These are phyloP conservation scores for Acrobasis repandana DNA, from an alignment of 2,888 invertebrate species.

Conservation along the genomic window DNA sequence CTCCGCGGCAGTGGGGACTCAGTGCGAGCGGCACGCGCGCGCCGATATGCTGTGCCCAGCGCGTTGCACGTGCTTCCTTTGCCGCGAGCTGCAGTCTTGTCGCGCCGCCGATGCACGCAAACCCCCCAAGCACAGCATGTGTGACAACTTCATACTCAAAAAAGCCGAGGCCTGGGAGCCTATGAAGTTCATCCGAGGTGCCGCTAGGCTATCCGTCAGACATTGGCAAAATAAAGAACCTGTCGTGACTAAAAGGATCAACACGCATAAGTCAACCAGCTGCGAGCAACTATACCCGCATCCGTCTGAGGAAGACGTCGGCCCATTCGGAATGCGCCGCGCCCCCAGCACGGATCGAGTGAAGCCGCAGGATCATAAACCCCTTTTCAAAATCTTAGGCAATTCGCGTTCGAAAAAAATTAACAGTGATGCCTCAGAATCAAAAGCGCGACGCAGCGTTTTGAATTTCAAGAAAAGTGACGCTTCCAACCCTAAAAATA, in stretches of 20 bases:
- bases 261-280: slow-evolving; percentile 74
- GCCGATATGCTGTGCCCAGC: slow-evolving; percentile 86
- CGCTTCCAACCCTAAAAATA: slow-evolving; percentile 55
- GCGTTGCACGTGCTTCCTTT: slow-evolving; percentile 89
- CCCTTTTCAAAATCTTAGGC: slow-evolving; percentile 72
- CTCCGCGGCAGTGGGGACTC: slow-evolving; percentile 47
- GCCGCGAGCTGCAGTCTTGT: slow-evolving; percentile 87
- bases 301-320: slow-evolving; percentile 60
- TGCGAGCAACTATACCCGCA: slow-evolving; percentile 77
- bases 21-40: slow-evolving; percentile 73
- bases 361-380: slow-evolving; percentile 69
- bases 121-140: slow-evolving; percentile 65
- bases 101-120: slow-evolving; percentile 78
- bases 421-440: slow-evolving; percentile 61
- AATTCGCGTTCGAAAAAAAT: slow-evolving; percentile 71
- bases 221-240: slow-evolving; percentile 79
- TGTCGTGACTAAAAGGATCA: slow-evolving; percentile 64
- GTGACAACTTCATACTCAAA: slow-evolving; percentile 81
- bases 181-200: slow-evolving; percentile 75
- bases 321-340: slow-evolving; percentile 66
- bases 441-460: slow-evolving; percentile 67
- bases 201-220: slow-evolving; percentile 78
- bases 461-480: slow-evolving; percentile 73
- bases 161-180: slow-evolving; percentile 80
- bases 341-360: slow-evolving; percentile 79